Percentiles rank a stretch among this genome's conserved stretches.
phyloP scores from a whole-genome alignment of 2,888 invertebrate species.

The Aspidiotus rigidus region DNA sequence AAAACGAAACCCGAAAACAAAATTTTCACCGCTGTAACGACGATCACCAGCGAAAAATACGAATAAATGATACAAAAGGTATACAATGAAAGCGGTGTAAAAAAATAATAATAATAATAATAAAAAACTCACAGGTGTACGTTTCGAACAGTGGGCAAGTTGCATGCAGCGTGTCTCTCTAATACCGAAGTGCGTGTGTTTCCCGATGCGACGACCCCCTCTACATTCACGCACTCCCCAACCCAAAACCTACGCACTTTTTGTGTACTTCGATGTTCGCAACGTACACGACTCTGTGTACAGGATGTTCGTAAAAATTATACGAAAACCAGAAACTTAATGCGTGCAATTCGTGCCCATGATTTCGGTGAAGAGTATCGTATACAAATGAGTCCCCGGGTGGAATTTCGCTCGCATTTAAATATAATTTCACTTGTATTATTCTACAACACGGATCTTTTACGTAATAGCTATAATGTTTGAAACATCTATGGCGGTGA shows the following conservation, averaged over 20 bases:
- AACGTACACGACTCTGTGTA: conserved; percentile 5
- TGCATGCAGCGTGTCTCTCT: conserved; percentile 29
- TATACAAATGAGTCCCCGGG: no score
- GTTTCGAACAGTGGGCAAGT: conserved; percentile 26
- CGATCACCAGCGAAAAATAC: no score
- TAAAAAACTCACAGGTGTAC: conserved; percentile 22
- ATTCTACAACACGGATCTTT: no score
- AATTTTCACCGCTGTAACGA: no score
- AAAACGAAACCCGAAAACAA: no score
- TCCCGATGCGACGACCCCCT: conserved; percentile 28
- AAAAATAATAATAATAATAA: conserved; percentile 19
- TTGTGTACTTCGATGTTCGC: conserved; percentile 21
- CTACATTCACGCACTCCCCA: conserved; percentile 30
- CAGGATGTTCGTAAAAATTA: conserved; percentile 19
- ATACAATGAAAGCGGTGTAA: background rate
- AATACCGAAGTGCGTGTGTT: conserved; percentile 31
- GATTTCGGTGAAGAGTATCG: no score
- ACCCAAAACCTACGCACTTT: conserved; percentile 30
- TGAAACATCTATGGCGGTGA: no score
- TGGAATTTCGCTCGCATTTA: no score
- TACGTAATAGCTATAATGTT: no score
- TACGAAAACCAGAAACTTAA: background rate
- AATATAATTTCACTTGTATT: no score
- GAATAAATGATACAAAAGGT: background rate
- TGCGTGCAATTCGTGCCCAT: background rate